Evolutionary conservation across 2,888 invertebrate genomes (phyloP).

Genomic region (Limnephilus marmoratus): DNA sequence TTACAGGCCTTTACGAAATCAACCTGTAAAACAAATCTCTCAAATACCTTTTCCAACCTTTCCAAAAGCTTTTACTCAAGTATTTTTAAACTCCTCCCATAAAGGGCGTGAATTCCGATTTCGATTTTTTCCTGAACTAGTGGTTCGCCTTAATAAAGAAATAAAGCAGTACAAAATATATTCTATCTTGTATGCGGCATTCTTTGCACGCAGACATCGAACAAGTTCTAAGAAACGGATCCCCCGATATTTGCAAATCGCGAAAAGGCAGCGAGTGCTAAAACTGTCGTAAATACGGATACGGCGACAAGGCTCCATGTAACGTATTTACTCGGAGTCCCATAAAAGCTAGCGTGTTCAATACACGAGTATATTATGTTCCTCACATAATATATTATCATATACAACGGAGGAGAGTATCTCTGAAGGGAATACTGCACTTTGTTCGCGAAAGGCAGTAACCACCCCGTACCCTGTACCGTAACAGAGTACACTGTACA

Average conservation of each 20-base stretch:
- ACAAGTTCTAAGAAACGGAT: not conserved
- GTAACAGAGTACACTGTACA: not conserved
- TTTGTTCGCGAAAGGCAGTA: constrained; percentile 9
- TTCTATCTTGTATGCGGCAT: not conserved
- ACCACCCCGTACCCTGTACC: not conserved
- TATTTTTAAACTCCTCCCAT: no score
- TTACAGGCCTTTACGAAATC: no score
- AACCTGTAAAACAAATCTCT: no score
- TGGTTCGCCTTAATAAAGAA: no score
- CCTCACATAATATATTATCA: not conserved
- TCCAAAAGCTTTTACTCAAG: no score
- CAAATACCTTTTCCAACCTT: no score
- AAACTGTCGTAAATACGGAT: not conserved
- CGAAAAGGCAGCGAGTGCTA: constrained; percentile 1
- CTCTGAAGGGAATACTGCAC: not conserved
- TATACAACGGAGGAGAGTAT: not conserved
- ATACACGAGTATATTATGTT: not conserved
- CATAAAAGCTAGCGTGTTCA: not conserved
- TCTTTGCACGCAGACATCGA: not conserved
- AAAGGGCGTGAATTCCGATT: no score
- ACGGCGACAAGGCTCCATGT: not conserved
- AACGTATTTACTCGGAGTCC: not conserved
- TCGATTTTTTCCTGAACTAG: no score
- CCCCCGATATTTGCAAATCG: not conserved
- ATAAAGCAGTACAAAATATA: not conserved